These are phyloP conservation scores for Elanoides forficatus DNA, from an alignment of 2,113 vertebrate genomes.

Conservation along the genomic window DNA sequence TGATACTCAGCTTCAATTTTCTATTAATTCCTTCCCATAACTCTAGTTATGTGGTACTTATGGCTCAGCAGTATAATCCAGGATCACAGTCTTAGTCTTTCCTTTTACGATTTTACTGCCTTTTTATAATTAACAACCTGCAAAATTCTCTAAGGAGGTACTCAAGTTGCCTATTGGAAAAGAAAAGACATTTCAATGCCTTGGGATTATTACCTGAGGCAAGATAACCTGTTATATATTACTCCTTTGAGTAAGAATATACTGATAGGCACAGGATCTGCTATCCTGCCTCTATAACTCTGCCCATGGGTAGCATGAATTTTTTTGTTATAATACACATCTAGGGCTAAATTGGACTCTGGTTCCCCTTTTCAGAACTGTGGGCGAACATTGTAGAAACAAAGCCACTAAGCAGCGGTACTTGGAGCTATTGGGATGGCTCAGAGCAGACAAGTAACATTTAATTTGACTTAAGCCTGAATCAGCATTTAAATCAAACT, in stretches of 20 bases:
- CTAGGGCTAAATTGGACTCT: background rate
- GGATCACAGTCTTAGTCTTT: background rate
- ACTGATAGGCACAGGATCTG: background rate
- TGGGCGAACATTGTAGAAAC: background rate
- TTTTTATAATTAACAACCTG: background rate
- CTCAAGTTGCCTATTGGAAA: background rate
- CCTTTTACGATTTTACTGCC: background rate
- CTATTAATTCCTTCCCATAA: conserved; percentile 1
- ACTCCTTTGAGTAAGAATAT: background rate
- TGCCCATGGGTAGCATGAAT: background rate
- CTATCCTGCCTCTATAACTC: background rate
- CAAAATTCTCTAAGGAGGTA: background rate
- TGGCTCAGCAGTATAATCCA: background rate
- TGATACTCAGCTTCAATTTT: background rate
- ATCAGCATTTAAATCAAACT: background rate
- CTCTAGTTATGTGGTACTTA: background rate
- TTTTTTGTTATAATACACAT: background rate
- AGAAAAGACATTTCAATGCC: background rate
- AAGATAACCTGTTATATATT: background rate
- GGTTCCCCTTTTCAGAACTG: background rate
- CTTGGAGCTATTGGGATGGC: background rate
- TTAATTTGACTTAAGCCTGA: background rate
- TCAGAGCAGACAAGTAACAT: background rate
- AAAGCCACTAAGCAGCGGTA: background rate
- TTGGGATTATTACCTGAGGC: background rate